Percentiles rank a stretch among this genome's conserved stretches.
These are phyloP conservation scores for Sturnus vulgaris DNA, from an alignment of 2,113 vertebrate species.

Conservation along the genomic window DNA sequence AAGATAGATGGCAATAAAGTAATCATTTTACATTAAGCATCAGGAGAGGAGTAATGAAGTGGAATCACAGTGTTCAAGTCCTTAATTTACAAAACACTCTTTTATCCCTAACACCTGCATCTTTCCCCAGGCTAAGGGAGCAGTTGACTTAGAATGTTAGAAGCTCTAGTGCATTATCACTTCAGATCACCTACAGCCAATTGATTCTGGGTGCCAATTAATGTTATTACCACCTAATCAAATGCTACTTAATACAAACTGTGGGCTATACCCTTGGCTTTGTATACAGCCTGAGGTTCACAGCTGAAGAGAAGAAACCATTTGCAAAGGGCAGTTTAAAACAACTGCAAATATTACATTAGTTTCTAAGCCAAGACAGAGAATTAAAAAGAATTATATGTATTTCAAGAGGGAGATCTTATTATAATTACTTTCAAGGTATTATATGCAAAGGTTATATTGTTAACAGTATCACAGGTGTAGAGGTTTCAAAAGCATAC, in stretches of 20 bases:
- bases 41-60: constrained; percentile 30
- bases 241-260: constrained; percentile 35
- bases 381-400: not conserved
- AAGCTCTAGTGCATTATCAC: constrained; percentile 24
- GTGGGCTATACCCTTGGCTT: not conserved
- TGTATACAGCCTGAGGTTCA: not conserved
- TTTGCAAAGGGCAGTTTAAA: not conserved
- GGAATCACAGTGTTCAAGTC: constrained; percentile 31
- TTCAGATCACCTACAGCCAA: constrained; percentile 40
- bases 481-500: not conserved
- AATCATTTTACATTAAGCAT: constrained; percentile 30
- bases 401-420: not conserved
- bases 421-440: not conserved
- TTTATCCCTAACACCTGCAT: constrained; percentile 57
- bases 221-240: constrained; percentile 61
- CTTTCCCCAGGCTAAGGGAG: constrained; percentile 28
- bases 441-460: not conserved
- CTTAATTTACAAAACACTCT: constrained; percentile 45
- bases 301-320: not conserved
- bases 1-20: constrained; percentile 1
- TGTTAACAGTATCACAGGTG: not conserved
- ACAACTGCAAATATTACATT: not conserved
- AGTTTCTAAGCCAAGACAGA: not conserved
- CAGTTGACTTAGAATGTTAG: constrained; percentile 31
- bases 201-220: constrained; percentile 60